Percentiles rank a stretch among this genome's conserved stretches.
Evolutionary conservation across 2,888 invertebrate genomes (phyloP).

Genomic region (Gibbula magus): DNA sequence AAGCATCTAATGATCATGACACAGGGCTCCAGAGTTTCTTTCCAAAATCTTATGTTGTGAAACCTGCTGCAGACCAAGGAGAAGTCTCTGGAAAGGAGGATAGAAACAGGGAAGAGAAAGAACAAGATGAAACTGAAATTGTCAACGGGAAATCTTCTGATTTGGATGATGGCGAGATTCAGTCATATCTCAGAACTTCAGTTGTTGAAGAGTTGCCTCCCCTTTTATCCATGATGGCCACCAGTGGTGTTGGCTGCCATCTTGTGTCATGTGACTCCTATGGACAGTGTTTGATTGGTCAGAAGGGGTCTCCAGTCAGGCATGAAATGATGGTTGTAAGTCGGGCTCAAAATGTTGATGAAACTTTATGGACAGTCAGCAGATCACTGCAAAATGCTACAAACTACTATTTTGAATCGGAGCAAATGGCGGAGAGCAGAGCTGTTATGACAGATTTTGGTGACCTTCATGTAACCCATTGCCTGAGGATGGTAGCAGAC

Average conservation of each 20-base stretch:
- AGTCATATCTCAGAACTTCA: conserved; percentile 17
- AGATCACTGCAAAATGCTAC: conserved; percentile 17
- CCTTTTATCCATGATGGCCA: background rate
- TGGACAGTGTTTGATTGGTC: conserved; percentile 28
- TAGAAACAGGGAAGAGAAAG: background rate
- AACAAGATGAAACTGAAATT: conserved; percentile 2
- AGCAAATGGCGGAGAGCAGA: background rate
- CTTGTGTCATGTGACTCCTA: conserved; percentile 35
- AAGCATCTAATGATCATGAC: too few relatives aligned
- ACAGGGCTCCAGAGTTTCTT: background rate
- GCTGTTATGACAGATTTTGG: background rate
- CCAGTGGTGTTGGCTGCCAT: background rate
- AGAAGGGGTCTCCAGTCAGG: conserved; percentile 21
- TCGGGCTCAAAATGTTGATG: background rate
- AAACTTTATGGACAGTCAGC: conserved; percentile 36
- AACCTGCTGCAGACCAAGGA: too few relatives aligned
- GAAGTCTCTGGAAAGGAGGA: background rate
- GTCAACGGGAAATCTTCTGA: background rate
- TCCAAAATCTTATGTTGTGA: background rate
- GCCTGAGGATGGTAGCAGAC: background rate
- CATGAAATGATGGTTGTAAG: conserved; percentile 37
- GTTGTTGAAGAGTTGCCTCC: conserved; percentile 14
- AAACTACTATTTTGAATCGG: background rate
- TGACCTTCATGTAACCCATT: background rate
- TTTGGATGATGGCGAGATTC: background rate